Base-by-base conservation (phyloP, 2,888 invertebrate genomes). In the Xestia xanthographa region DNA sequence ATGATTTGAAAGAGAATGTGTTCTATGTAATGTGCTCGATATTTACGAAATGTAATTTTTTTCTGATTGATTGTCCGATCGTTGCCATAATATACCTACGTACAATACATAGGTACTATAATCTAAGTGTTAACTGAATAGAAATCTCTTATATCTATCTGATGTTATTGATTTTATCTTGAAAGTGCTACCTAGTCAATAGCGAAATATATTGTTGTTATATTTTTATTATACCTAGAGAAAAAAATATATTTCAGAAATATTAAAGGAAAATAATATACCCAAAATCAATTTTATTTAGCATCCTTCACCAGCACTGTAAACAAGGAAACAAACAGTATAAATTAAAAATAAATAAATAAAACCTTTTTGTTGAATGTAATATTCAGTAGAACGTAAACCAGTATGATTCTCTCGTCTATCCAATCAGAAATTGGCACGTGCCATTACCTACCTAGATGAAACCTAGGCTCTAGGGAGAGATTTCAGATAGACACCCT, bases 341-440 rank as follows among this genome's bases (percentile, higher is more conserved):
- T 67, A 67, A 56, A 66, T 68, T 65, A 66, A 63, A 78, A 70
- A 63, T 43, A 67, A 68, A 70, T 74, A 75, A 48, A 78, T 76
- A 77, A 79, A 84, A 72, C 41, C n/a, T 63, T 48, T 67, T 53
- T 62, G 66, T 69, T 87, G 38, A 50, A 75, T 91, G 87, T 73
- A 88, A 90, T 89, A 92, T 90, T 88, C 90, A 92, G 73, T 78
- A 88, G 69, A 75, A 71, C 71, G 75, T 81, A 84, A 78, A 89
- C 89, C 86, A 86, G 89, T 87, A 87, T 83, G 86, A 91, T 90
- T 90, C 89, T 88, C 88, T 88, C 85, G 86, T 89, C 90, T 88
- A 87, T 87, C 82, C 73, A 88, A 90, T 87, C 86, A 72, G 66
- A 80, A 88, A 91, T 85, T 82, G 89, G 89, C 91, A 89, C 91